Evolutionary conservation across 2,113 vertebrate genomes (phyloP).

Genomic region (Pteruthius melanotis): DNA sequence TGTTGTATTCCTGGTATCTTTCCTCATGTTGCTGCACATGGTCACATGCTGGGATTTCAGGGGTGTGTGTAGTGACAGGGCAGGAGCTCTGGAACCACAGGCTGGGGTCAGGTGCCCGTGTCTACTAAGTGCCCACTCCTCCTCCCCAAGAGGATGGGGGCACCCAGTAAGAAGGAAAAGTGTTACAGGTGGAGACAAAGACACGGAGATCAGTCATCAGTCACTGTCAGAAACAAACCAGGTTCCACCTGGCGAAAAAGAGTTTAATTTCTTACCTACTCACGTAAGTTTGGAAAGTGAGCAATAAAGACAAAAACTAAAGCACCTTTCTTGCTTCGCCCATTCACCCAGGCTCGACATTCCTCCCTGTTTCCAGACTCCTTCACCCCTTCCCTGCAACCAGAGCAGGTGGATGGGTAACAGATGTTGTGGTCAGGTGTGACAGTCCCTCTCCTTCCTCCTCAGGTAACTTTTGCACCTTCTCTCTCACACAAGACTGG

Average conservation of each 20-base stretch:
- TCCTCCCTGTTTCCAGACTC: background rate
- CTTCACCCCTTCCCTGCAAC: background rate
- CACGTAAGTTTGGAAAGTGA: background rate
- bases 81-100: background rate
- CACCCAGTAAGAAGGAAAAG: background rate
- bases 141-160: too few species aligned
- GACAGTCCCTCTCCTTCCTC: background rate
- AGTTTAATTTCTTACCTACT: background rate
- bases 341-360: background rate
- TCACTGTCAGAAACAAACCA: background rate
- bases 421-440: fast-evolving
- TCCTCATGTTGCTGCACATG: background rate
- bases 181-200: background rate
- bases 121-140: background rate
- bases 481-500: fast-evolving
- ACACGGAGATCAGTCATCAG: background rate
- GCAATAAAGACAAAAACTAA: background rate
- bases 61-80: background rate
- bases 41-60: background rate
- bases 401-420: fast-evolving
- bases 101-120: fast-evolving
- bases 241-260: background rate
- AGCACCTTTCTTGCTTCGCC: fast-evolving
- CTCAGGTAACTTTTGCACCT: background rate
- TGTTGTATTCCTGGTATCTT: background rate